These are phyloP conservation scores for Helicoverpa zea DNA, from an alignment of 1,140 invertebrate species.

Conservation along the genomic window DNA sequence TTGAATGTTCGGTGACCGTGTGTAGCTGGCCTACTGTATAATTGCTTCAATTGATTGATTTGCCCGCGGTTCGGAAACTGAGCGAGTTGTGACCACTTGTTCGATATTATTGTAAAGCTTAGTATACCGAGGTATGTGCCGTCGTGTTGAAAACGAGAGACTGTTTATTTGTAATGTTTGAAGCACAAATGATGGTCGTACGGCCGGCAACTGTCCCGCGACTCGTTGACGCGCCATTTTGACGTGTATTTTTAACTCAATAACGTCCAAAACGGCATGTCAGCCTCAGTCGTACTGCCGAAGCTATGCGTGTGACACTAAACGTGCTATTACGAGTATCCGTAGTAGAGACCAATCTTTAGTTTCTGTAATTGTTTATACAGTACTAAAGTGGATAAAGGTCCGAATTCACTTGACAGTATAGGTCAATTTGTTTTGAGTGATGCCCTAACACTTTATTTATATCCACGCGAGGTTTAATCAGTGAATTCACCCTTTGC, in stretches of 20 bases:
- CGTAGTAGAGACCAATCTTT: conserved; percentile 35
- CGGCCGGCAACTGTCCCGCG: conserved; percentile 13
- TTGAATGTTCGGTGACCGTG: conserved; percentile 42
- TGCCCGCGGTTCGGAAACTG: conserved; percentile 30
- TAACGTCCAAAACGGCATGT: conserved; percentile 43
- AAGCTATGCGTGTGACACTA: conserved; percentile 16
- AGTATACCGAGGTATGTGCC: conserved; percentile 53
- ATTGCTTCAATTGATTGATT: conserved; percentile 38
- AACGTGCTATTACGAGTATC: conserved; percentile 45
- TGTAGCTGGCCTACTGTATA: conserved; percentile 64
- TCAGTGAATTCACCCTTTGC: conserved; percentile 13
- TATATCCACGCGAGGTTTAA: background rate
- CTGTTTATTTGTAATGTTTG: conserved; percentile 60
- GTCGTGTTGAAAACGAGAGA: conserved; percentile 55
- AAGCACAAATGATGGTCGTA: conserved; percentile 57
- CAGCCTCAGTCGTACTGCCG: conserved; percentile 25
- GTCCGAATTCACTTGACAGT: conserved; percentile 20
- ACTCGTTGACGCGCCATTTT: conserved; percentile 36
- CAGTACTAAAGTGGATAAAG: conserved; percentile 30
- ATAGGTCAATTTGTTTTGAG: conserved; percentile 19
- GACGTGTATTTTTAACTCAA: conserved; percentile 42
- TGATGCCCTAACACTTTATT: conserved; percentile 22
- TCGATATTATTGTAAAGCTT: conserved; percentile 52
- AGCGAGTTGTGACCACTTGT: conserved; percentile 47
- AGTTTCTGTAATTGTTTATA: conserved; percentile 46